Conservation (phyloP, 2,888 invertebrate species). For the Eledona agricola region DNA sequence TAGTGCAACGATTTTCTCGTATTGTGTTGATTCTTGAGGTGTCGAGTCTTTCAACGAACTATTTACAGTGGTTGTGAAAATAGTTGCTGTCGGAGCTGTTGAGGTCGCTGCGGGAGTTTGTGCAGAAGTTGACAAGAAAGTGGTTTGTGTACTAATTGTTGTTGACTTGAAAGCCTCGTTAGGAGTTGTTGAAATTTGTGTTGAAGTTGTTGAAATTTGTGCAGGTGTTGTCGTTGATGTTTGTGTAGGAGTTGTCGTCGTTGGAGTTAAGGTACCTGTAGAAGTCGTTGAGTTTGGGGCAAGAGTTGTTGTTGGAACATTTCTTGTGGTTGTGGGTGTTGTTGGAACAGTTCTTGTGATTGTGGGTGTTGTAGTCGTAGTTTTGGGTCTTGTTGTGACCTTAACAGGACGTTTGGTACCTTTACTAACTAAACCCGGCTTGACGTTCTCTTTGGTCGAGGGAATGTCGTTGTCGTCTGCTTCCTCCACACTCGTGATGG, state of each 20-base stretch:
- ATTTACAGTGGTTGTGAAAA: slow-evolving; percentile 15
- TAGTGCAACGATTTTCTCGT: slow-evolving; percentile 32
- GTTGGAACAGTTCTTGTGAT: background rate
- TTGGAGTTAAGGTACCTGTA: slow-evolving; percentile 2
- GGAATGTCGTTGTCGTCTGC: slow-evolving; percentile 23
- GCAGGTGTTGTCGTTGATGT: background rate
- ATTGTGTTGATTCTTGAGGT: slow-evolving; percentile 15
- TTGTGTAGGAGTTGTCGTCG: slow-evolving; percentile 3
- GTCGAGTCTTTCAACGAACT: slow-evolving; percentile 3
- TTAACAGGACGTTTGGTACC: slow-evolving; percentile 8
- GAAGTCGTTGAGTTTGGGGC: slow-evolving; percentile 10
- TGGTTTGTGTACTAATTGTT: too few species aligned
- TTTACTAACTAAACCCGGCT: slow-evolving; percentile 15
- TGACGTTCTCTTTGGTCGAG: slow-evolving; percentile 21
- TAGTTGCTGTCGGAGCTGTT: slow-evolving; percentile 15
- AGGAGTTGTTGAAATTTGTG: slow-evolving; percentile 1
- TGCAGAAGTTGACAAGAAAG: slow-evolving; percentile 4
- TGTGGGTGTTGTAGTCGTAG: slow-evolving; percentile 2
- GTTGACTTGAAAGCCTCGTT: too few species aligned
- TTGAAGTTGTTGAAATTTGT: slow-evolving; percentile 3
- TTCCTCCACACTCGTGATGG: slow-evolving; percentile 33
- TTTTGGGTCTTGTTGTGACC: slow-evolving; percentile 11
- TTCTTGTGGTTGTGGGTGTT: slow-evolving; percentile 7
- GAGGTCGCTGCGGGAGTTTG: background rate
- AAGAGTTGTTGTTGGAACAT: slow-evolving; percentile 18